Evolutionary conservation across 1,140 invertebrate genomes (phyloP).

Genomic region (Drosophila lini): DNA sequence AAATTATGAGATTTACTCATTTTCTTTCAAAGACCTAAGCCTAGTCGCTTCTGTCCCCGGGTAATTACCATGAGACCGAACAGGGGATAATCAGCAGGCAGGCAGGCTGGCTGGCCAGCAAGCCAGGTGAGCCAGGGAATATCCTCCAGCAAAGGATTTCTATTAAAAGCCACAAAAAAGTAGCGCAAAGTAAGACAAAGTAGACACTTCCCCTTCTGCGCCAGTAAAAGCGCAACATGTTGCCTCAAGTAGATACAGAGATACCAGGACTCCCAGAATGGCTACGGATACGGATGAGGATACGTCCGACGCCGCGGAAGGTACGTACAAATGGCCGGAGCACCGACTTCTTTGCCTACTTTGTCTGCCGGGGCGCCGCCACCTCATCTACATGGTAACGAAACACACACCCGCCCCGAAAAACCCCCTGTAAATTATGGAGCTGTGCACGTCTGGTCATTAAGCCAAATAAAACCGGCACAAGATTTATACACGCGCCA

Average conservation of each 20-base stretch:
- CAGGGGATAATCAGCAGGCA: constrained; percentile 56
- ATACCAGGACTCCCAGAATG: constrained; percentile 3
- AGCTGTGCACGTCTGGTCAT: constrained; percentile 83
- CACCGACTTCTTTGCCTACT: constrained; percentile 73
- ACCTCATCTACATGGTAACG: constrained; percentile 72
- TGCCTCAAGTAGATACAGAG: constrained; percentile 65
- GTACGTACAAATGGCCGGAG: constrained; percentile 42
- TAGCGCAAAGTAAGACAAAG: constrained; percentile 81
- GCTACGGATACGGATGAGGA: constrained; percentile 10
- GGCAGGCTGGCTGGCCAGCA: not conserved
- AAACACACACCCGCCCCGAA: not conserved
- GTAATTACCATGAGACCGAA: constrained; percentile 32
- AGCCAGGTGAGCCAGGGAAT: constrained; percentile 47
- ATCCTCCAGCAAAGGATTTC: constrained; percentile 68
- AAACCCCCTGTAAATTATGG: constrained; percentile 76
- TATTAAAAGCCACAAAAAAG: constrained; percentile 81
- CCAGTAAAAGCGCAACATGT: constrained; percentile 81
- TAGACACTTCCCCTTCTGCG: constrained; percentile 36
- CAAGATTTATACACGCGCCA: constrained; percentile 81
- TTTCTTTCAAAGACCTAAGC: constrained; percentile 29
- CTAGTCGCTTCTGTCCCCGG: constrained; percentile 20
- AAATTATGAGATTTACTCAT: constrained; percentile 79
- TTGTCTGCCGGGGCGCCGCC: constrained; percentile 51
- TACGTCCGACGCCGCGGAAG: constrained; percentile 10
- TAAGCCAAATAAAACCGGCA: constrained; percentile 84